phyloP scores from a whole-genome alignment of 2,113 vertebrate genomes.

The Nymphicus hollandicus region DNA sequence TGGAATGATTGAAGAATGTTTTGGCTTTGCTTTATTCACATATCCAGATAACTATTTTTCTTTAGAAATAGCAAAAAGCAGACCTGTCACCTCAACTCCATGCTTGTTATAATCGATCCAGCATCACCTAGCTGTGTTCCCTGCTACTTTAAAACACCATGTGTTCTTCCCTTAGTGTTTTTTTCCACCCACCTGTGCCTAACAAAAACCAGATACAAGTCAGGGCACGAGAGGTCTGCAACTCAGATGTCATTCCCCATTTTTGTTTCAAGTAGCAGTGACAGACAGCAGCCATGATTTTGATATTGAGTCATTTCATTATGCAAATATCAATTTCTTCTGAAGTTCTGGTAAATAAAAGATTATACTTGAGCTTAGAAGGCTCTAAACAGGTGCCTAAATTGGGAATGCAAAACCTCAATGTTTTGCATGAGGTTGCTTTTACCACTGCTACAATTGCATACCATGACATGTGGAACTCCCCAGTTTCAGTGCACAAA shows the following conservation, averaged over 20 bases:
- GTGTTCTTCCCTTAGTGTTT: neutral
- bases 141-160: neutral
- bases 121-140: neutral
- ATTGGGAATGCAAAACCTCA: neutral
- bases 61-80: neutral
- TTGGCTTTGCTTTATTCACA: neutral
- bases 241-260: neutral
- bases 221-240: neutral
- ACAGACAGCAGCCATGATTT: neutral
- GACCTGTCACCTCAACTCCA: neutral
- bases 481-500: neutral
- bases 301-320: neutral
- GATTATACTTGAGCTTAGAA: neutral
- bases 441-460: neutral
- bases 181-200: neutral
- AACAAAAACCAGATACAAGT: neutral
- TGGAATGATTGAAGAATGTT: neutral
- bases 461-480: neutral
- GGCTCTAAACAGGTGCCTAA: neutral
- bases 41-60: neutral
- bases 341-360: neutral
- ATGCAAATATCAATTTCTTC: neutral
- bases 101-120: neutral
- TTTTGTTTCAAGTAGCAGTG: neutral
- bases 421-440: neutral